These are phyloP conservation scores for Chaetops frenatus DNA, from an alignment of 2,113 vertebrate genomes.

Conservation along the genomic window DNA sequence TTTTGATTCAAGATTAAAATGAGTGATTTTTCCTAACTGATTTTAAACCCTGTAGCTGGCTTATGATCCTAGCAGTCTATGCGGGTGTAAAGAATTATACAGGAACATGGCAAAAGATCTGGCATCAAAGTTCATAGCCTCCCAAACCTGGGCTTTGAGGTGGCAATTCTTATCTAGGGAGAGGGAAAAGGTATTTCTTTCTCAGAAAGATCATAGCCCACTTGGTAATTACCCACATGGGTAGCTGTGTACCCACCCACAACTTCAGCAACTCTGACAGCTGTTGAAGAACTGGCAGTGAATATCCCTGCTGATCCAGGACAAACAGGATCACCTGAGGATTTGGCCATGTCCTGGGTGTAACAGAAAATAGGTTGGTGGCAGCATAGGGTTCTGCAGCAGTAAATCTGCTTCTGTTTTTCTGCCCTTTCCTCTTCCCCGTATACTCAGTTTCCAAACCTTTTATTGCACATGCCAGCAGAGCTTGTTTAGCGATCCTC, in stretches of 20 bases:
- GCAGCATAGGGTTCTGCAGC: not conserved
- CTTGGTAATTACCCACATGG: not conserved
- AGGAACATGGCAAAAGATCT: not conserved
- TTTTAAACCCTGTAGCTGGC: not conserved
- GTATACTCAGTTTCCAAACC: not conserved
- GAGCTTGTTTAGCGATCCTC: not conserved
- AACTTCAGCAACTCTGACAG: not conserved
- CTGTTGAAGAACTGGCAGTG: not conserved
- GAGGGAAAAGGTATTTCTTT: not conserved
- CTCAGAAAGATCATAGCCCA: not conserved
- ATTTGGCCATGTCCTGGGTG: not conserved
- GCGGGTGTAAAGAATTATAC: fast-evolving
- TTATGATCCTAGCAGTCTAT: not conserved
- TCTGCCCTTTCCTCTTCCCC: not conserved
- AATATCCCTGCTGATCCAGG: not conserved
- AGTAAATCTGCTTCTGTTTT: not conserved
- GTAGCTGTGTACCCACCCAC: not conserved
- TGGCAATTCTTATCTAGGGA: not conserved
- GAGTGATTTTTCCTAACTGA: not conserved
- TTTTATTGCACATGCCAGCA: not conserved
- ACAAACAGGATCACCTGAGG: not conserved
- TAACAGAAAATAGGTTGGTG: not conserved
- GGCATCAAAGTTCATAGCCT: not conserved
- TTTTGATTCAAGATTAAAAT: not conserved
- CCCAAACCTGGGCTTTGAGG: not conserved